phyloP scores from a whole-genome alignment of 2,888 invertebrate species.

The Dendrolimus houi region DNA sequence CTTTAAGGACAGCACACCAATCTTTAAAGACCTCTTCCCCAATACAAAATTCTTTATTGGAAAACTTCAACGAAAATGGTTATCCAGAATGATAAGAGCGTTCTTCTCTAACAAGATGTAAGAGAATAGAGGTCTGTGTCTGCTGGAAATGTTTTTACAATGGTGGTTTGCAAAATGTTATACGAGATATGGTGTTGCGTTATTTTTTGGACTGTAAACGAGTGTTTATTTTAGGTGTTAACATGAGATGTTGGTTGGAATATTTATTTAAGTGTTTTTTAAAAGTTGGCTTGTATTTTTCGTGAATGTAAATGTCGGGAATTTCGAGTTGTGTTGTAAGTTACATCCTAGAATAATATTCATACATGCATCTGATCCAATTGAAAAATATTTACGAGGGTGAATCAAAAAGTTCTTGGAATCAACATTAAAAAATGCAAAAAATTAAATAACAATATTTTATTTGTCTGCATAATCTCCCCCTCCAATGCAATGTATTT shows the following conservation, averaged over 20 bases:
- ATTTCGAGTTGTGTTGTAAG: no score
- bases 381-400: no score
- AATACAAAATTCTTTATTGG: constrained; percentile 8
- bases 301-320: not conserved
- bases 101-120: constrained; percentile 4
- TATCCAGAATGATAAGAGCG: constrained; percentile 31
- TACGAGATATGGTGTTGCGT: constrained; percentile 48
- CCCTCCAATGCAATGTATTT: no score
- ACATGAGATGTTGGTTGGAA: constrained; percentile 44
- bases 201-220: constrained; percentile 58
- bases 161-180: constrained; percentile 44
- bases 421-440: no score
- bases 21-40: constrained; percentile 21
- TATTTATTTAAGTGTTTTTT: constrained; percentile 17
- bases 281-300: not conserved
- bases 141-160: constrained; percentile 22
- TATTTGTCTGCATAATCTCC: no score
- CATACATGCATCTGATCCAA: no score
- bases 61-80: constrained; percentile 16
- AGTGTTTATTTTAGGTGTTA: constrained; percentile 63
- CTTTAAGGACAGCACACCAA: constrained; percentile 35
- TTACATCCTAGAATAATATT: no score
- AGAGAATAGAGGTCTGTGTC: constrained; percentile 20
- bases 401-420: no score
- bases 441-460: no score